Evolutionary conservation across 30 jellyfish, hydroid and myxozoan species (phyloP).

Genomic region (Morbakka virulenta): DNA sequence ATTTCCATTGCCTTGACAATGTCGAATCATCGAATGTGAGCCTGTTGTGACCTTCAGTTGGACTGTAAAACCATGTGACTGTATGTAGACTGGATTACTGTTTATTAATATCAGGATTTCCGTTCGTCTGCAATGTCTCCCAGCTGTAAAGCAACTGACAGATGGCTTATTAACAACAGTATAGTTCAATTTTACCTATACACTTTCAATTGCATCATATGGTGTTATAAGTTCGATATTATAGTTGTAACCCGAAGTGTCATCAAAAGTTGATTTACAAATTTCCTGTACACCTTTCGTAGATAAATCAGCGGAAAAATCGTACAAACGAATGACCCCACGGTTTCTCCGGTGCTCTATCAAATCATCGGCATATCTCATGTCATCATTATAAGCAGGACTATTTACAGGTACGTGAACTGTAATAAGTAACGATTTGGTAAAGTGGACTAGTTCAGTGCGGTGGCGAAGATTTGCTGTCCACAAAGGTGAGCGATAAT

Average conservation of each 20-base stretch:
- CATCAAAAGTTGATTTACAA: conserved; percentile 63
- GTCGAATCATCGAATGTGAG: too few species aligned
- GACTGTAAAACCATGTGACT: too few species aligned
- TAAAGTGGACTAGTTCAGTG: conserved; percentile 42
- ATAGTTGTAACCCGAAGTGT: conserved; percentile 62
- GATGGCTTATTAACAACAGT: too few species aligned
- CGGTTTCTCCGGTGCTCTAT: conserved; percentile 70
- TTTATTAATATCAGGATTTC: too few species aligned
- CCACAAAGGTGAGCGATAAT: conserved; percentile 39
- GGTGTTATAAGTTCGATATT: conserved; percentile 54
- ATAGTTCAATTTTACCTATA: too few species aligned
- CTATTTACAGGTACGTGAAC: conserved; percentile 52
- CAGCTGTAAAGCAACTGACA: too few species aligned
- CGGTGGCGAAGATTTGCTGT: conserved; percentile 60
- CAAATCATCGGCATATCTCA: conserved; percentile 76
- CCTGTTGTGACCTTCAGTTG: too few species aligned
- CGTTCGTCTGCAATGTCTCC: too few species aligned
- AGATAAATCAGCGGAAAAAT: conserved; percentile 34
- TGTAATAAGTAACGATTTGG: conserved; percentile 37
- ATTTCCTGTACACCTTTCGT: conserved; percentile 50
- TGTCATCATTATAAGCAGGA: conserved; percentile 47
- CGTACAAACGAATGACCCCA: conserved; percentile 63
- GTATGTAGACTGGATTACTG: too few species aligned
- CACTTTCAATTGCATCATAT: conserved; percentile 63
- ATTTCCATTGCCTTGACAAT: too few species aligned